A percentile compares a stretch with the other conserved stretches of the same genome.
Evolutionary conservation across 1,140 invertebrate species (phyloP).

Genomic region (Batillaria attramentaria): DNA sequence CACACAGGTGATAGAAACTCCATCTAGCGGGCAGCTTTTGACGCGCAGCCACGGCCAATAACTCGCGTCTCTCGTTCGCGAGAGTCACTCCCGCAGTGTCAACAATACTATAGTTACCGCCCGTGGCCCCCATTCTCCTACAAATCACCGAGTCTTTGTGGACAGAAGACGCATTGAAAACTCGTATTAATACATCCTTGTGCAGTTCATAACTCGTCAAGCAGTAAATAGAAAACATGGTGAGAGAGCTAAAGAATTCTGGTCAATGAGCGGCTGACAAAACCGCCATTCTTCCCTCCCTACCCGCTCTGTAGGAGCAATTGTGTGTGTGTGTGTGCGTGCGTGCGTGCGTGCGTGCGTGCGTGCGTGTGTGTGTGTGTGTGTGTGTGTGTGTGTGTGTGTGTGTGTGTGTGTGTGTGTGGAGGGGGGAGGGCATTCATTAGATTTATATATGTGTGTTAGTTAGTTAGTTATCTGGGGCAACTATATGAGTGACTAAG

Average conservation of each 20-base stretch:
- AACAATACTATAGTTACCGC: slow-evolving; percentile 8
- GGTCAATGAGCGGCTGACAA: too few relatives aligned
- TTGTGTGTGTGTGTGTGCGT: too few relatives aligned
- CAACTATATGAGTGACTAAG: too few relatives aligned
- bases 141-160: neutral
- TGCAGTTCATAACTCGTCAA: neutral
- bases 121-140: too few relatives aligned
- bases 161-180: slow-evolving; percentile 10
- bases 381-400: slow-evolving; percentile 8
- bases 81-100: slow-evolving; percentile 25
- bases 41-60: neutral
- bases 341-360: too few relatives aligned
- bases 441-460: too few relatives aligned
- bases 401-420: slow-evolving; percentile 14
- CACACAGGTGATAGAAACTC: neutral
- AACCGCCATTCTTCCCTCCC: too few relatives aligned
- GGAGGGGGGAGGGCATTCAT: neutral
- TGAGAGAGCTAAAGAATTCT: too few relatives aligned
- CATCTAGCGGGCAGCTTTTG: neutral
- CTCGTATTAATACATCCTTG: slow-evolving; percentile 7
- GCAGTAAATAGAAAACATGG: neutral
- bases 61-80: neutral
- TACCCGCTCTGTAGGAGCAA: too few relatives aligned
- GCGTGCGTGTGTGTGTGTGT: neutral
- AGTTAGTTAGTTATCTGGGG: too few relatives aligned